Evolutionary conservation across 1,140 invertebrate species (phyloP).

Genomic region (Kradibia gibbosae): DNA sequence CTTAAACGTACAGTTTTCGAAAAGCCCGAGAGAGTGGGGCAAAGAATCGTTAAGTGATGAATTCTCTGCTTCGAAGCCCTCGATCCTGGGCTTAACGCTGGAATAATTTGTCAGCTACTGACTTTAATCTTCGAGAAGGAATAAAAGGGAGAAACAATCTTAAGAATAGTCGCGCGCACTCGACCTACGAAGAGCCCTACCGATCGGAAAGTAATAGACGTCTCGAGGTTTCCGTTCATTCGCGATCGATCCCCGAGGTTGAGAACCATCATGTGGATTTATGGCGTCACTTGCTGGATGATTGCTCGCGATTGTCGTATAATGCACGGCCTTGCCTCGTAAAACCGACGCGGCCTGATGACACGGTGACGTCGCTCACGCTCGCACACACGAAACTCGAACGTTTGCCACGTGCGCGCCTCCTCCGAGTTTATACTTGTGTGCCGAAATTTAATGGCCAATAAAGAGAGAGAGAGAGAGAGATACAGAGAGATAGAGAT

Average conservation of each 20-base stretch:
- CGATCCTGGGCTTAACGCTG: background rate
- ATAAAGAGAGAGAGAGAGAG: slow-evolving; percentile 35
- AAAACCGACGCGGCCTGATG: slow-evolving; percentile 55
- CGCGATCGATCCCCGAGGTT: slow-evolving; percentile 65
- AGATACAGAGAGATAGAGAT: background rate
- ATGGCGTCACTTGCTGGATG: slow-evolving; percentile 68
- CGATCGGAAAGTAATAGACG: background rate
- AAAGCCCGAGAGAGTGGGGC: too few relatives aligned
- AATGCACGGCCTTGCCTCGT: slow-evolving; percentile 72
- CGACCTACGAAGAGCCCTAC: background rate
- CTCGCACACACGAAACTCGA: slow-evolving; percentile 19
- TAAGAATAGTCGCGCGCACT: background rate
- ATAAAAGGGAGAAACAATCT: background rate
- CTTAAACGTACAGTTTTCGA: too few relatives aligned
- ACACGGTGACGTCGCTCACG: slow-evolving; percentile 53
- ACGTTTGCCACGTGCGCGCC: background rate
- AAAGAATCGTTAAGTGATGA: too few relatives aligned
- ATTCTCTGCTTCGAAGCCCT: background rate
- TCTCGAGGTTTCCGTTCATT: background rate
- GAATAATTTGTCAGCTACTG: too few relatives aligned
- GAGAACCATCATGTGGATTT: slow-evolving; percentile 69
- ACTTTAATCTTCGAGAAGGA: background rate
- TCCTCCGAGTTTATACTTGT: slow-evolving; percentile 22
- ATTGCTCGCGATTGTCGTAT: slow-evolving; percentile 70
- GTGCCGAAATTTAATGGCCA: slow-evolving; percentile 48